Evolutionary conservation across 2,113 vertebrate genomes (phyloP).

Genomic region (Prunella himalayana): DNA sequence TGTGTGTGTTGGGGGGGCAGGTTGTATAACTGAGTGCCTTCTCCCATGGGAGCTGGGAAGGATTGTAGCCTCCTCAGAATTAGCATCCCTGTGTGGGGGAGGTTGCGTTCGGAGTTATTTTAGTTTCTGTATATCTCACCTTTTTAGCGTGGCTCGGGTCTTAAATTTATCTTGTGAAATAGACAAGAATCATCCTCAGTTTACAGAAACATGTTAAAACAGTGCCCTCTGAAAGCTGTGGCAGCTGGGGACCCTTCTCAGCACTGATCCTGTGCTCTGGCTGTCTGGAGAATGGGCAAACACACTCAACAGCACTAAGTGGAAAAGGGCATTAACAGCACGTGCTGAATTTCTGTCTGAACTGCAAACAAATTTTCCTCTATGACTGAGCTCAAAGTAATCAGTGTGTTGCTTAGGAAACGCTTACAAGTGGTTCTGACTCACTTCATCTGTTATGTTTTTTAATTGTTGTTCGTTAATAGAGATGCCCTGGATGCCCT

Average conservation of each 20-base stretch:
- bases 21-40: neutral
- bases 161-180: neutral
- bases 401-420: constrained; percentile 29
- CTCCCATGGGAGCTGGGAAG: neutral
- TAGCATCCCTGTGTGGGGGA: neutral
- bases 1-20: neutral
- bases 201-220: neutral
- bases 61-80: neutral
- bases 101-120: neutral
- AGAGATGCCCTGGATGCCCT: constrained; percentile 96
- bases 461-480: constrained; percentile 14
- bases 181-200: neutral
- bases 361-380: neutral
- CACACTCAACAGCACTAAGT: neutral
- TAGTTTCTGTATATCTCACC: neutral
- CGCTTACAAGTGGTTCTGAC: neutral
- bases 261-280: neutral
- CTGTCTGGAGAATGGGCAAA: neutral
- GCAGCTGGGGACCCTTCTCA: neutral
- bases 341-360: neutral
- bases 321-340: neutral
- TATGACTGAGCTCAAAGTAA: constrained; percentile 21
- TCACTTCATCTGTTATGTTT: neutral
- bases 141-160: neutral
- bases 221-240: neutral